These are phyloP conservation scores for Tyria jacobaeae DNA, from an alignment of 2,888 invertebrate genomes.

Conservation along the genomic window DNA sequence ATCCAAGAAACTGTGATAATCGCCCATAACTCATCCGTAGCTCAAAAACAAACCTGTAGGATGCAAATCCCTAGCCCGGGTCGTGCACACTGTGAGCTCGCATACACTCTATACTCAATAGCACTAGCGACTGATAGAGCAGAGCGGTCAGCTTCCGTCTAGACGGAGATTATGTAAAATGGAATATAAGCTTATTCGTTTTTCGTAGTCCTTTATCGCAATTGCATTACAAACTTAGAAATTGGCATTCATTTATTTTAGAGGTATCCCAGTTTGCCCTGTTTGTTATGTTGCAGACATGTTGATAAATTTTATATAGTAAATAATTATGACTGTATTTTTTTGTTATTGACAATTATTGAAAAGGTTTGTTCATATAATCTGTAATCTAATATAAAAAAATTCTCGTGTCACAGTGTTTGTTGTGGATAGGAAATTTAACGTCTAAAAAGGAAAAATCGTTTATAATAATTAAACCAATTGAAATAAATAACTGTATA, in stretches of 20 bases:
- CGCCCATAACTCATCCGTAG: constrained; percentile 65
- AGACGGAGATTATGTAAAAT: constrained; percentile 84
- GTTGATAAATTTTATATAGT: neutral
- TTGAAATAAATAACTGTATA: too few species aligned
- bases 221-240: constrained; percentile 67
- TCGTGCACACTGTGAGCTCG: constrained; percentile 37
- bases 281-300: too few species aligned
- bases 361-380: neutral
- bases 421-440: too few species aligned
- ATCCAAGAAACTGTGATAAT: constrained; percentile 66
- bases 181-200: constrained; percentile 74
- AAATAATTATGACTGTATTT: neutral
- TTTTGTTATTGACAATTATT: neutral
- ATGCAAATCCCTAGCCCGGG: constrained; percentile 60
- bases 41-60: constrained; percentile 67
- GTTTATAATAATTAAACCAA: too few species aligned
- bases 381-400: too few species aligned
- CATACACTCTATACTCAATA: constrained; percentile 53
- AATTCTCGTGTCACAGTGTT: too few species aligned
- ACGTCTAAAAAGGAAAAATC: too few species aligned
- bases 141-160: constrained; percentile 77
- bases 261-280: too few species aligned
- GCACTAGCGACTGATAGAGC: constrained; percentile 57
- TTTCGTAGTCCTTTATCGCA: constrained; percentile 71
- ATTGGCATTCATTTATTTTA: constrained; percentile 71